Conservation (phyloP, 2,113 vertebrate species). For the Struthidea cinerea region DNA sequence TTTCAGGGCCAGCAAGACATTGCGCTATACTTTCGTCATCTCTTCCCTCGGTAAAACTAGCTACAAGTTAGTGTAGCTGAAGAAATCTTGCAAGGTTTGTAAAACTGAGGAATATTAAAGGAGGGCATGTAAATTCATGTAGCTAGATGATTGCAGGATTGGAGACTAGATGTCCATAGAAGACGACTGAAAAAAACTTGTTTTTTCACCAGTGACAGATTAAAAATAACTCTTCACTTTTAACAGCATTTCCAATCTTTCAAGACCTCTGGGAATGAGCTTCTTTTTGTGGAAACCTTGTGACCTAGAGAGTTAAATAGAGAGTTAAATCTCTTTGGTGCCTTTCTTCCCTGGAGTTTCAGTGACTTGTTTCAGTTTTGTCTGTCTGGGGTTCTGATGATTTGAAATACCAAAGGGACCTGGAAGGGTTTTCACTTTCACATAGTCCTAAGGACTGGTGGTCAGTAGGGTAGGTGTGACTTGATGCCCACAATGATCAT, state of each 20-base stretch:
- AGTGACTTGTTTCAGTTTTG: neutral
- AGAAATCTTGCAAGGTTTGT: conserved; percentile 14
- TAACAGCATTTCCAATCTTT: neutral
- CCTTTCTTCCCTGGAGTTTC: neutral
- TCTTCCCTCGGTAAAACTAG: neutral
- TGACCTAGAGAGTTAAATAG: neutral
- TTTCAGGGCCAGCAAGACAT: neutral
- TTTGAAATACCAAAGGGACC: neutral
- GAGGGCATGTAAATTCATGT: conserved; percentile 13
- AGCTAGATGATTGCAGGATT: neutral
- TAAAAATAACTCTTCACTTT: neutral
- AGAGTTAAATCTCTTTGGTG: neutral
- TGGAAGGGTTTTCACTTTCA: neutral
- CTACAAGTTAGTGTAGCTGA: neutral
- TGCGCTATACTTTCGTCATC: neutral
- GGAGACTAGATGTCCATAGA: neutral
- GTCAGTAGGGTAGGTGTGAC: neutral
- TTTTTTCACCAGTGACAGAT: neutral
- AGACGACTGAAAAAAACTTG: neutral
- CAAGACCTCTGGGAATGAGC: neutral
- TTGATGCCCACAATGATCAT: neutral
- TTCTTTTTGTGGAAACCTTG: neutral
- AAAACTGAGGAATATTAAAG: neutral
- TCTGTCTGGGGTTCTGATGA: neutral
- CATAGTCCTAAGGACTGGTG: neutral